A percentile compares a stretch with the other conserved stretches of the same genome.
Evolutionary conservation across 2,113 vertebrate species (phyloP).

Genomic region (Coryphaenoides rupestris): DNA sequence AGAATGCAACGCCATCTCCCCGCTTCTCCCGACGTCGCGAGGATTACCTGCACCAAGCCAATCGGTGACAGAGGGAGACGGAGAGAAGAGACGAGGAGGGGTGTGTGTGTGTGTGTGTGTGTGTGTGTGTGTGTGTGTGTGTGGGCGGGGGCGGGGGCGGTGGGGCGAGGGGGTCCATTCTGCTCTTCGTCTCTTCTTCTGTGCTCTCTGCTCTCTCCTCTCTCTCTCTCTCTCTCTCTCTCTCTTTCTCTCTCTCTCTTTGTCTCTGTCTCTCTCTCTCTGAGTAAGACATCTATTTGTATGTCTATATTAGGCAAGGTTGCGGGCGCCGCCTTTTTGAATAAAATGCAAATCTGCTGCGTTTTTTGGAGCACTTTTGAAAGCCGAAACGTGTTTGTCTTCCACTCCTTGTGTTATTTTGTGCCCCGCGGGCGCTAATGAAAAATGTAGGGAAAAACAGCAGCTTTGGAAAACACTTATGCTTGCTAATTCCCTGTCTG

Average conservation of each 20-base stretch:
- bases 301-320: constrained; percentile 10
- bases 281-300: constrained; percentile 7
- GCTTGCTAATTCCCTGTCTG: constrained; percentile 63
- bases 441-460: constrained; percentile 59
- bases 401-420: constrained; percentile 41
- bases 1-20: constrained; percentile 17
- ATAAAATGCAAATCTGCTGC: constrained; percentile 49
- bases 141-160: too few relatives aligned
- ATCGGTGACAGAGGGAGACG: constrained; percentile 6
- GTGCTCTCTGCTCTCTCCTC: constrained; percentile 1
- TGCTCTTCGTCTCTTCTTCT: too few relatives aligned
- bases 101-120: too few relatives aligned
- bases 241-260: neutral
- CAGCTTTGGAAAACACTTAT: constrained; percentile 57
- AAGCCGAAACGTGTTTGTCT: constrained; percentile 38
- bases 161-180: too few relatives aligned
- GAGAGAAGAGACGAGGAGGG: constrained; percentile 10
- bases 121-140: too few relatives aligned
- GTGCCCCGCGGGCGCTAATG: constrained; percentile 54
- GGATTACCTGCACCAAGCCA: constrained; percentile 34
- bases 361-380: constrained; percentile 32
- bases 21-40: constrained; percentile 49
- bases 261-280: constrained; percentile 12
- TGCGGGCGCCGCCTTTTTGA: constrained; percentile 16
- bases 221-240: constrained; percentile 8